These are phyloP conservation scores for Eristalis tenax DNA, from an alignment of 2,888 invertebrate genomes.

Conservation along the genomic window DNA sequence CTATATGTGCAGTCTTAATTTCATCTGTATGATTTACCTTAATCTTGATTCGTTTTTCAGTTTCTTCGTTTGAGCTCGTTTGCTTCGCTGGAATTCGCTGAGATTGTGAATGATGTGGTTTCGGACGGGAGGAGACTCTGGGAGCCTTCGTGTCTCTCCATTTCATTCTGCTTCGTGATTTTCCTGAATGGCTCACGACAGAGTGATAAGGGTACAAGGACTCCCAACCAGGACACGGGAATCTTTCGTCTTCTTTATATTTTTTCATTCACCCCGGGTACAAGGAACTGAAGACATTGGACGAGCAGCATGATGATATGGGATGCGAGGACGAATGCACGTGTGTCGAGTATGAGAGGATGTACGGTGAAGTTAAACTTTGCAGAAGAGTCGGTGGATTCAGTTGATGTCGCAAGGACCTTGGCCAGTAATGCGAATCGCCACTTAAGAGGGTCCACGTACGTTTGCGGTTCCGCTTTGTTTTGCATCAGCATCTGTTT, in stretches of 20 bases:
- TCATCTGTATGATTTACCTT: conserved; percentile 50
- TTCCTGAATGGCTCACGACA: conserved; percentile 8
- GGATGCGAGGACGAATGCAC: background rate
- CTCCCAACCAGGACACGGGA: conserved; percentile 23
- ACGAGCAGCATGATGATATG: background rate
- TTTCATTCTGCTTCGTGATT: conserved; percentile 32
- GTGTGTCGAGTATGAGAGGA: background rate
- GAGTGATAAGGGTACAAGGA: conserved; percentile 41
- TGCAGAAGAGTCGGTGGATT: background rate
- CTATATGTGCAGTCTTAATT: conserved; percentile 40
- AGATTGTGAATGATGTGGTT: conserved; percentile 19
- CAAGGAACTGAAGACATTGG: conserved; percentile 4
- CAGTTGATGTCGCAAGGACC: no score
- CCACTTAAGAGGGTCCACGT: no score
- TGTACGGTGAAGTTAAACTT: conserved; percentile 22
- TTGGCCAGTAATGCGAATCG: no score
- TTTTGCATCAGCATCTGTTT: no score
- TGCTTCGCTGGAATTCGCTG: conserved; percentile 11
- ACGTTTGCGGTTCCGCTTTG: no score
- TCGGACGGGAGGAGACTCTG: background rate
- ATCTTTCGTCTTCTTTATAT: background rate
- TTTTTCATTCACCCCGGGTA: background rate
- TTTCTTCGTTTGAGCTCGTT: conserved; percentile 6
- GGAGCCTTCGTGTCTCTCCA: conserved; percentile 6
- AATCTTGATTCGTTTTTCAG: conserved; percentile 24